Evolutionary conservation across 2,113 vertebrate genomes (phyloP), one percentile per base, ranked within the genome.

Genomic region (Rhegmatorhina hoffmannsi): DNA sequence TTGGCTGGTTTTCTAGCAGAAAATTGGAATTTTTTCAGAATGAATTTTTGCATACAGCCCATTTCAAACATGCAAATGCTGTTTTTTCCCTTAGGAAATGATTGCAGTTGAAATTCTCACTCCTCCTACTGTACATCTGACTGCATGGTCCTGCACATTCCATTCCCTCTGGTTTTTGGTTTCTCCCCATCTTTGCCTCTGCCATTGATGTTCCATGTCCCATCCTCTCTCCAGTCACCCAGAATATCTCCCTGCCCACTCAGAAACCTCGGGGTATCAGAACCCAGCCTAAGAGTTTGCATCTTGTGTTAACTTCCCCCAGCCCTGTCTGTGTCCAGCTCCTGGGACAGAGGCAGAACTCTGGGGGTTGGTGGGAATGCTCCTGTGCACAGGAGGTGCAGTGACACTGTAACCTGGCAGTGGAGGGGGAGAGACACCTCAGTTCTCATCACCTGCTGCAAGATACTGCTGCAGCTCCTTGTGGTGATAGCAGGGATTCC

Each of bases 1-100:
- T 46, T 67, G 63, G 62, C 58, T 93, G 43, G 3, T 56, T 90
- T 85, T 94, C 38, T 53, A 94, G 66, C 40, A 89, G 62, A 70
- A 84, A 85, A 44, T 19, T 49, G 82, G 82, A 75, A 50, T n/a
- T 43, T 23, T 56, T 31, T 20, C 62, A 91, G 47, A 52, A 90
- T 12, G 5, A 63, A 64, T 19, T 11, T 82, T 82, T 63, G 44
- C 47, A 69, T 44, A 18, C 33, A 31, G 47, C n/a, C 7, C 56
- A 36, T 75, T 87, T 64, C 28, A 56, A 79, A 38, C 13, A 15
- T 2, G 11, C 63, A 74, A 31, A 60, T 83, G 53, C 47, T 78
- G 59, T 2, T 93, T 28, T 83, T 91, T 75, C 55, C 58, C 53
- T 76, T 9, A 26, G 31, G 63, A 93, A 79, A 49, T 60, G 17